Conservation (phyloP, 2,888 invertebrate genomes). For the Willowsia nigromaculata region DNA sequence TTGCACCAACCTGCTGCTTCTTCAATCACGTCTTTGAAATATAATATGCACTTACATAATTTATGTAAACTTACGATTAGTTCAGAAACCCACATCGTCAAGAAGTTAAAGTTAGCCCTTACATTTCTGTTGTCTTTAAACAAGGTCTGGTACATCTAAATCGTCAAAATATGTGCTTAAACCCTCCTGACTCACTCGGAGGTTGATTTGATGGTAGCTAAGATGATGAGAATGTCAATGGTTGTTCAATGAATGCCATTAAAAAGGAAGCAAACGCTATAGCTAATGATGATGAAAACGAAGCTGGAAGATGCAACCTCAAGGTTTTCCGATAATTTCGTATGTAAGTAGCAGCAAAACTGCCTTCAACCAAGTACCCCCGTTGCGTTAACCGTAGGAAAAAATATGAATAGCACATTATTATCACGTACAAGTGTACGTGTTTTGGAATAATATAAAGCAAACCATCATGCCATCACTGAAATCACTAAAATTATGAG, state of each 20-base stretch:
- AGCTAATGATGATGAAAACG: not conserved
- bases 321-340: not conserved
- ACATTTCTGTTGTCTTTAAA: too few species aligned
- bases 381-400: not conserved
- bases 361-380: not conserved
- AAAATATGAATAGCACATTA: not conserved
- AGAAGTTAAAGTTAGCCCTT: too few species aligned
- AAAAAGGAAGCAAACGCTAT: too few species aligned
- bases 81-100: too few species aligned
- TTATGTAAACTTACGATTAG: too few species aligned
- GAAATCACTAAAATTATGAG: not conserved
- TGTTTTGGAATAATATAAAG: conserved; percentile 29
- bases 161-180: too few species aligned
- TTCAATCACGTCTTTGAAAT: conserved; percentile 16
- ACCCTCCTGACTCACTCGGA: too few species aligned
- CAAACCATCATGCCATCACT: not conserved
- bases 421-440: conserved; percentile 42
- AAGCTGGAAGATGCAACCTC: not conserved
- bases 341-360: not conserved
- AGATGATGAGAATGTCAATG: too few species aligned
- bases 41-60: not conserved
- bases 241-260: too few species aligned
- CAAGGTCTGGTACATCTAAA: too few species aligned
- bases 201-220: too few species aligned
- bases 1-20: conserved; percentile 57